These are phyloP conservation scores for Diphyllodes magnificus DNA, from an alignment of 2,113 vertebrate species.

Conservation along the genomic window DNA sequence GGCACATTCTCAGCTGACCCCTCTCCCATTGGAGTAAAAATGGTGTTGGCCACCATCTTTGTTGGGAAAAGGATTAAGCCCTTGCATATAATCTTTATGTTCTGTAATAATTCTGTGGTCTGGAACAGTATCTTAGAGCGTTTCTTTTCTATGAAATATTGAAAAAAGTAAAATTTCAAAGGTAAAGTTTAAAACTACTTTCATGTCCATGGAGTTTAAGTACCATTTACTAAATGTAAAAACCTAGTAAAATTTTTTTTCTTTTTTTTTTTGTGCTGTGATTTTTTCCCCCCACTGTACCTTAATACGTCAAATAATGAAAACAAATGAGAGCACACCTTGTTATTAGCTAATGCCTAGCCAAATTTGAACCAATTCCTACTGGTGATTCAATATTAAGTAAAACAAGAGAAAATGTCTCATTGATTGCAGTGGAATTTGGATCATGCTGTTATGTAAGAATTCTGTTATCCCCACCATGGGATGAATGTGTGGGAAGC, in stretches of 20 bases:
- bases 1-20: conserved; percentile 37
- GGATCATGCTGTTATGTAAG: background rate
- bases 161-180: conserved; percentile 56
- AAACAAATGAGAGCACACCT: background rate
- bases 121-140: conserved; percentile 56
- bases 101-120: conserved; percentile 69
- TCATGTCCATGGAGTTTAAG: conserved; percentile 55
- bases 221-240: conserved; percentile 67
- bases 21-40: background rate
- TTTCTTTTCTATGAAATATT: conserved; percentile 65
- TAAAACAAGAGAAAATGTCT: background rate
- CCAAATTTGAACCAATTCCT: background rate
- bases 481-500: background rate
- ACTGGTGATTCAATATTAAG: background rate
- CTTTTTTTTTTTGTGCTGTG: conserved; percentile 39
- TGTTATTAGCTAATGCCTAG: background rate
- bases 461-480: background rate
- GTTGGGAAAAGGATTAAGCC: conserved; percentile 44
- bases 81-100: conserved; percentile 61
- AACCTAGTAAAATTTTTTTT: conserved; percentile 48
- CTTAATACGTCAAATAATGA: background rate
- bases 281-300: background rate
- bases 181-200: conserved; percentile 59
- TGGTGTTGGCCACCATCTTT: background rate
- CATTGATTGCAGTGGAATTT: background rate